Conservation (phyloP, 1,140 invertebrate genomes). For the Galleria mellonella region DNA sequence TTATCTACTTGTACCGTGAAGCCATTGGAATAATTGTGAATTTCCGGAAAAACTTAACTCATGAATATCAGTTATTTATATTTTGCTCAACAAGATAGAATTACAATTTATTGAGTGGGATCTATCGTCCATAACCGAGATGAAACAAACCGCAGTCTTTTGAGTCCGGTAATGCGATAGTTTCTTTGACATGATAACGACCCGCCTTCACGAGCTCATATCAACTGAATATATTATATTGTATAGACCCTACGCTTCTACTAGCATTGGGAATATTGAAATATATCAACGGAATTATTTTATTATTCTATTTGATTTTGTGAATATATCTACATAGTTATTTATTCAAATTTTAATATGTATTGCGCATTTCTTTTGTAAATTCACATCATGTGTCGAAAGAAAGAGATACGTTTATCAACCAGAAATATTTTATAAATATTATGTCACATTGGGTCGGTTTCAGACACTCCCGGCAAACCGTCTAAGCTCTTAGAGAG, state of each 20-base stretch:
- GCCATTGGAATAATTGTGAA: slow-evolving; percentile 5
- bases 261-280: slow-evolving; percentile 38
- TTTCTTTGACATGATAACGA: slow-evolving; percentile 71
- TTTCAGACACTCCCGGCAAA: slow-evolving; percentile 8
- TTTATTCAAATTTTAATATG: too few species aligned
- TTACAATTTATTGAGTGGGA: slow-evolving; percentile 35
- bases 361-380: too few species aligned
- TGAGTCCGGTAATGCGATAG: slow-evolving; percentile 65
- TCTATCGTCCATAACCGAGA: slow-evolving; percentile 35
- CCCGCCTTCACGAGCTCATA: slow-evolving; percentile 40
- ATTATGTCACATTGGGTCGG: background rate
- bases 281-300: slow-evolving; percentile 18
- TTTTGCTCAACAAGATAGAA: slow-evolving; percentile 15
- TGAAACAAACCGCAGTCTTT: slow-evolving; percentile 60
- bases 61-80: slow-evolving; percentile 14
- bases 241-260: slow-evolving; percentile 28
- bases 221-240: slow-evolving; percentile 62
- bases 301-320: background rate
- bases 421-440: too few species aligned
- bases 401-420: too few species aligned
- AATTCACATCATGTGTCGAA: too few species aligned
- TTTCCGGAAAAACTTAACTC: slow-evolving; percentile 6
- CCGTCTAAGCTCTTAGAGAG: slow-evolving; percentile 30
- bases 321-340: too few species aligned
- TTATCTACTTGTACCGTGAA: background rate